Conservation (phyloP, 2,888 invertebrate species). For the Eupithecia insigniata region DNA sequence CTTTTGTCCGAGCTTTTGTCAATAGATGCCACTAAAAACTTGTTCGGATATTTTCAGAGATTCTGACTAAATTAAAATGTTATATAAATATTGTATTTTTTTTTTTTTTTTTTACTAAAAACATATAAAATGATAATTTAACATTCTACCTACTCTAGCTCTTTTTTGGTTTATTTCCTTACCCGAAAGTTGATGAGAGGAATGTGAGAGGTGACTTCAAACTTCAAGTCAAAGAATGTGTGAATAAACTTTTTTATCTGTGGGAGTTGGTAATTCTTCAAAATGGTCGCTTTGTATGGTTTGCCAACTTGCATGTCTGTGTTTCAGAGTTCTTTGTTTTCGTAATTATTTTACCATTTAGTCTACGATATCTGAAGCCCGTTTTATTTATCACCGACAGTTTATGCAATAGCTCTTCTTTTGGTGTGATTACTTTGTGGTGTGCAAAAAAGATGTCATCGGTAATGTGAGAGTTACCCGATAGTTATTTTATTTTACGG, state of each 20-base stretch:
- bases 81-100: no score
- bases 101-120: no score
- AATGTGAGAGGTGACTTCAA: background rate
- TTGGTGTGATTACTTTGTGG: conserved; percentile 56
- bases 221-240: background rate
- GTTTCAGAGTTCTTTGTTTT: conserved; percentile 83
- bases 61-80: background rate
- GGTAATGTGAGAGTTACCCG: conserved; percentile 82
- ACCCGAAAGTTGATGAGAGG: no score
- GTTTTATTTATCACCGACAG: conserved; percentile 54
- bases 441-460: conserved; percentile 78
- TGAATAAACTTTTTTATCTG: conserved; percentile 55
- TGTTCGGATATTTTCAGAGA: background rate
- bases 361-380: conserved; percentile 57
- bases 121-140: no score
- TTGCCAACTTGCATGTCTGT: conserved; percentile 86
- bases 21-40: conserved; percentile 3
- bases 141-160: no score
- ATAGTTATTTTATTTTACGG: conserved; percentile 75
- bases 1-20: background rate
- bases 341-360: conserved; percentile 64
- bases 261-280: conserved; percentile 85
- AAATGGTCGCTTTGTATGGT: conserved; percentile 88
- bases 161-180: background rate
- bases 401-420: conserved; percentile 54